Percentiles rank a stretch among this genome's conserved stretches.
Conservation (phyloP, 2,797 vertebrate genomes). For the Gambusia yucatana region DNA sequence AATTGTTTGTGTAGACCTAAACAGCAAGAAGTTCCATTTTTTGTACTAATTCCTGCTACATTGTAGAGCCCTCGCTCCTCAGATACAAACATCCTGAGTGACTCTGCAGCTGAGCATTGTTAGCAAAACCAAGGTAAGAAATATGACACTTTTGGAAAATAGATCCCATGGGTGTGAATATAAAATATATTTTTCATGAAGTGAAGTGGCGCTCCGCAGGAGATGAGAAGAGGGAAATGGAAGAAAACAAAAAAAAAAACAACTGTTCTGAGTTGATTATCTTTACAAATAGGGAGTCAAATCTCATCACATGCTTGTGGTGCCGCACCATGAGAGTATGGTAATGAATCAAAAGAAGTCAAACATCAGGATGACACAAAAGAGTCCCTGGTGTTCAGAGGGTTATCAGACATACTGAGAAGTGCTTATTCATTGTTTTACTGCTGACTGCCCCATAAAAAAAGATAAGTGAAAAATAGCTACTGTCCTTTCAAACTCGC, state of each 20-base stretch:
- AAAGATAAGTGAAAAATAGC: slow-evolving; percentile 12
- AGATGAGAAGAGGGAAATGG: slow-evolving; percentile 12
- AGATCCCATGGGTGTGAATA: not conserved
- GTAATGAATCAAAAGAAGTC: slow-evolving; percentile 28
- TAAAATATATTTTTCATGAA: slow-evolving; percentile 7
- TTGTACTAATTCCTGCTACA: not conserved
- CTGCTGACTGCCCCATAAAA: slow-evolving; percentile 22
- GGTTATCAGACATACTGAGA: slow-evolving; percentile 35
- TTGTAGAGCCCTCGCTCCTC: not conserved
- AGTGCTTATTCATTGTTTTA: slow-evolving; percentile 22
- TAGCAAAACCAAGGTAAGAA: slow-evolving; percentile 6
- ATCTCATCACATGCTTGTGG: slow-evolving; percentile 6
- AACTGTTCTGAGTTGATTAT: not conserved
- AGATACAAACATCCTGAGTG: not conserved
- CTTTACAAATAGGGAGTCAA: slow-evolving; percentile 18
- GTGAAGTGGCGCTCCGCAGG: slow-evolving; percentile 4
- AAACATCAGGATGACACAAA: slow-evolving; percentile 21
- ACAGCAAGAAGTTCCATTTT: not conserved
- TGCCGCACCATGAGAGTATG: not conserved
- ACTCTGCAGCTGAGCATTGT: not conserved
- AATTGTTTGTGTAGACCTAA: not conserved
- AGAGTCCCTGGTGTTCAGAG: slow-evolving; percentile 35
- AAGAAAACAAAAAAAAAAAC: not conserved
- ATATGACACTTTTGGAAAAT: not conserved
- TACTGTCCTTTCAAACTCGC: slow-evolving; percentile 6